Evolutionary conservation across 2,888 invertebrate species (phyloP).

Genomic region (Malacosoma neustria): DNA sequence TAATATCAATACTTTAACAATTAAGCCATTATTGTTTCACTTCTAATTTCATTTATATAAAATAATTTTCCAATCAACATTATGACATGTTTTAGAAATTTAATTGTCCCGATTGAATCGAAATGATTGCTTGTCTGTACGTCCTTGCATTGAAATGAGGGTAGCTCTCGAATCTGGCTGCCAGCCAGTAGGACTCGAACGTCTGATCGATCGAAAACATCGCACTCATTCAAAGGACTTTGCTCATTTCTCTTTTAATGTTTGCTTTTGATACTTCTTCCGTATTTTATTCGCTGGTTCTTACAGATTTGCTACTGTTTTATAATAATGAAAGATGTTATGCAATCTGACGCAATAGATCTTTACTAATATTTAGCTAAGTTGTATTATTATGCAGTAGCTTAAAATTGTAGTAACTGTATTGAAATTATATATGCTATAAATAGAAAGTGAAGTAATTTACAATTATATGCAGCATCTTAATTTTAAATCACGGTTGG

Average conservation of each 20-base stretch:
- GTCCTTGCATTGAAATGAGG: background rate
- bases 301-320: background rate
- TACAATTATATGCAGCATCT: too few relatives aligned
- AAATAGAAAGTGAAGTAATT: too few relatives aligned
- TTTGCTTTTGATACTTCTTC: conserved; percentile 1
- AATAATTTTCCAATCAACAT: background rate
- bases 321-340: too few relatives aligned
- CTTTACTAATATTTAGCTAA: too few relatives aligned
- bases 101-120: background rate
- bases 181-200: conserved; percentile 15
- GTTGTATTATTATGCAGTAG: too few relatives aligned
- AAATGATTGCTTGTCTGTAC: background rate
- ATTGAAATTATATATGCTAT: too few relatives aligned
- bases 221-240: conserved; percentile 19
- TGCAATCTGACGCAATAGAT: too few relatives aligned
- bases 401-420: too few relatives aligned
- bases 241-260: conserved; percentile 4
- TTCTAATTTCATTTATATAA: too few relatives aligned
- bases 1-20: too few relatives aligned
- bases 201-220: conserved; percentile 10
- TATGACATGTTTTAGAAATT: background rate
- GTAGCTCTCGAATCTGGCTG: conserved; percentile 1
- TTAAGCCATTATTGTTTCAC: too few relatives aligned
- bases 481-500: too few relatives aligned
- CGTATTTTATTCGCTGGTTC: conserved; percentile 2